phyloP scores from a whole-genome alignment of 2,888 invertebrate species.

The Aphodius sticticus region DNA sequence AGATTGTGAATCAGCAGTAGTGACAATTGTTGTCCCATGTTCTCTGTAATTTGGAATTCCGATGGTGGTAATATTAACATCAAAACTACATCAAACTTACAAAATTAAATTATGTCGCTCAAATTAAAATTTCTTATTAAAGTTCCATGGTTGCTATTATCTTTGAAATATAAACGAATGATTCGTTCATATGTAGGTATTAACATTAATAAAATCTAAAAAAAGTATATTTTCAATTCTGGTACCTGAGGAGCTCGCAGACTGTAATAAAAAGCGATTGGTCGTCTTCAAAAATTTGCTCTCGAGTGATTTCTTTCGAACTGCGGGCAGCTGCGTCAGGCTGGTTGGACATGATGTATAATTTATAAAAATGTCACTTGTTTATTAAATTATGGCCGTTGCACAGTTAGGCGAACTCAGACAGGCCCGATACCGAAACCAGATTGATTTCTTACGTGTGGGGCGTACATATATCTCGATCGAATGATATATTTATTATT shows the following conservation, averaged over 20 bases:
- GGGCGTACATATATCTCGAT: constrained; percentile 28
- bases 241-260: neutral
- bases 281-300: neutral
- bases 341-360: constrained; percentile 32
- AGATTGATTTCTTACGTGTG: constrained; percentile 38
- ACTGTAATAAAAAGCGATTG: neutral
- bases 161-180: too few species aligned
- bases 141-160: too few species aligned
- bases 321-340: neutral
- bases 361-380: constrained; percentile 36
- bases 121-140: too few species aligned
- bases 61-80: too few species aligned
- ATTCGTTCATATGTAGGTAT: too few species aligned
- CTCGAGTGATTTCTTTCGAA: neutral
- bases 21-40: too few species aligned
- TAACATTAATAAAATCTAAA: too few species aligned
- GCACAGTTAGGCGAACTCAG: constrained; percentile 22
- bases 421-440: constrained; percentile 14
- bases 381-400: constrained; percentile 37
- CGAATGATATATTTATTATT: constrained; percentile 13
- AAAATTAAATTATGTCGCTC: too few species aligned
- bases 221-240: neutral
- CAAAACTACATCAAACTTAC: too few species aligned
- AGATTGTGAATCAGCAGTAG: too few species aligned
- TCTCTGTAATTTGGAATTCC: too few species aligned